phyloP scores from a whole-genome alignment of 2,888 invertebrate species.

The Stegophylla sp. region DNA sequence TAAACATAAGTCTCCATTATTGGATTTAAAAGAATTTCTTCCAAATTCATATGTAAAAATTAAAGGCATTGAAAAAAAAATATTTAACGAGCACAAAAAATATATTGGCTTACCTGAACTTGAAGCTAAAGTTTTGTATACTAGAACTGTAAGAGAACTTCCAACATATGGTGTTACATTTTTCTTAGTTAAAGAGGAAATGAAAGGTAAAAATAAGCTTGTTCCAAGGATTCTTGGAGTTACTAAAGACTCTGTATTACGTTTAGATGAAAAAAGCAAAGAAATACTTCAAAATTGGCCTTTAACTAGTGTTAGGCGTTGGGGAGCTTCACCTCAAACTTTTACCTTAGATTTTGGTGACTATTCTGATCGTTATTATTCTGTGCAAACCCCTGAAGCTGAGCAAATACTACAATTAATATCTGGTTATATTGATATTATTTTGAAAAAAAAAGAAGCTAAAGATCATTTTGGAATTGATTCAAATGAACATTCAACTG shows the following conservation, averaged over 20 bases:
- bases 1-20: constrained; percentile 95
- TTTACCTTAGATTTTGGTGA: constrained; percentile 99
- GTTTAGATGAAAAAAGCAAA: constrained; percentile 96
- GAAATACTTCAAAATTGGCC: constrained; percentile 98
- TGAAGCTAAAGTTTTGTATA: constrained; percentile 97
- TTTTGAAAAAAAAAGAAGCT: constrained; percentile 93
- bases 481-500: constrained; percentile 98
- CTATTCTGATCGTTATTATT: constrained; percentile 98
- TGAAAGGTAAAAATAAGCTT: constrained; percentile 98
- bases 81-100: constrained; percentile 89
- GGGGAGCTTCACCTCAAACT: constrained; percentile 98
- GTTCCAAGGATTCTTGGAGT: constrained; percentile 96
- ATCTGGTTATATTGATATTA: constrained; percentile 99
- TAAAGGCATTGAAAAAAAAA: constrained; percentile 95
- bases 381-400: constrained; percentile 97
- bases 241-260: constrained; percentile 97
- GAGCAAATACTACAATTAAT: constrained; percentile 98
- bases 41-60: constrained; percentile 94
- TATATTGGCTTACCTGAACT: constrained; percentile 82
- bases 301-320: constrained; percentile 91
- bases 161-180: constrained; percentile 99
- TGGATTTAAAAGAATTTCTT: constrained; percentile 94
- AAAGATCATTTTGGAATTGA: constrained; percentile 98
- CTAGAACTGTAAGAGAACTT: constrained; percentile 90
- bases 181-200: constrained; percentile 98